These are phyloP conservation scores for Pelochelys cantorii DNA, from an alignment of 2,797 vertebrate genomes.

Conservation along the genomic window DNA sequence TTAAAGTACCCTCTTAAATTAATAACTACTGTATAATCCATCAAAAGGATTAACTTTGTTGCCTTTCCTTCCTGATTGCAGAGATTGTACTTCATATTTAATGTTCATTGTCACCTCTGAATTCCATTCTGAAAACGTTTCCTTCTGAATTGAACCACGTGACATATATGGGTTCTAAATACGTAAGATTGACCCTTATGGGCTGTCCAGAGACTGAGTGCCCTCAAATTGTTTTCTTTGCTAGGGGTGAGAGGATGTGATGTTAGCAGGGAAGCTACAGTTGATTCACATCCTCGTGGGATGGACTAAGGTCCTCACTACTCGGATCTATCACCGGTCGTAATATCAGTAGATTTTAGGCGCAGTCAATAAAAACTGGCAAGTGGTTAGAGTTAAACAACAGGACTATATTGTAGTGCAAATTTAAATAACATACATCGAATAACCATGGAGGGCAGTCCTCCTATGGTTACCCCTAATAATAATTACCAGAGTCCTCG, in stretches of 20 bases:
- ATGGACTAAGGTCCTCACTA: too few species aligned
- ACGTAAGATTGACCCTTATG: not conserved
- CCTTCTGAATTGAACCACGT: not conserved
- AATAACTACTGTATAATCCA: not conserved
- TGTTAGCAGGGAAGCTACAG: too few species aligned
- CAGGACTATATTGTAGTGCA: too few species aligned
- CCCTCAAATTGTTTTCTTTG: not conserved
- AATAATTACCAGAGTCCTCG: too few species aligned
- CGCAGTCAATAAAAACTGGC: too few species aligned
- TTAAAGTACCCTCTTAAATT: constrained; percentile 1
- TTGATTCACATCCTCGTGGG: too few species aligned
- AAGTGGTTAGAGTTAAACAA: too few species aligned
- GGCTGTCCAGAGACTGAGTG: not conserved
- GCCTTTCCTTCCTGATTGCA: not conserved
- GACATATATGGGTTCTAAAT: not conserved
- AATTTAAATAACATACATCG: too few species aligned
- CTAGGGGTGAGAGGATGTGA: not conserved
- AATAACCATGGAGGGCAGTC: too few species aligned
- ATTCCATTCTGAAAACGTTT: not conserved
- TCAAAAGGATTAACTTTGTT: not conserved
- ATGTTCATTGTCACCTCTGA: not conserved
- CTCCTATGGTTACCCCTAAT: too few species aligned
- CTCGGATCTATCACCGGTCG: too few species aligned
- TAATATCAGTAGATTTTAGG: too few species aligned
- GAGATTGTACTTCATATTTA: not conserved